phyloP scores from a whole-genome alignment of 2,888 invertebrate species.

The Drosophila rubida region DNA sequence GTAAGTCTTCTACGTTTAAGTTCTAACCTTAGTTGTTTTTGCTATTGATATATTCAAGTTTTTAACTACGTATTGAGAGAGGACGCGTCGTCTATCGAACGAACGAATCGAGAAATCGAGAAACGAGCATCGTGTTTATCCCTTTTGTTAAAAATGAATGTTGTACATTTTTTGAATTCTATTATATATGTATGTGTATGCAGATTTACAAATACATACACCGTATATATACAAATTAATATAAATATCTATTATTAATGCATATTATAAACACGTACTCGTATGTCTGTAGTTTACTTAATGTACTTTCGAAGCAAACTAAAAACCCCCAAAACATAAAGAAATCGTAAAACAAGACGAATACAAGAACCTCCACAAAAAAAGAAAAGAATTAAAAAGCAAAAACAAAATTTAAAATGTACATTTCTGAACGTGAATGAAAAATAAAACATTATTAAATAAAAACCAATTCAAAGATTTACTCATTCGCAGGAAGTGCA shows the following conservation, averaged over 20 bases:
- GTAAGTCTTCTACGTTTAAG: conserved; percentile 68
- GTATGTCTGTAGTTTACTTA: conserved; percentile 77
- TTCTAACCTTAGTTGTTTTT: conserved; percentile 76
- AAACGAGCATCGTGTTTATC: conserved; percentile 34
- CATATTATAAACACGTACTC: conserved; percentile 62
- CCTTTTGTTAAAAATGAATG: conserved; percentile 79
- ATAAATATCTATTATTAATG: conserved; percentile 49
- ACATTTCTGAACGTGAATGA: conserved; percentile 52
- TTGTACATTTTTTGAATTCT: conserved; percentile 80
- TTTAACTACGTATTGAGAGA: conserved; percentile 63
- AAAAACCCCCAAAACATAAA: conserved; percentile 34
- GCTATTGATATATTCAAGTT: conserved; percentile 76
- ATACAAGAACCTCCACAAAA: conserved; percentile 30
- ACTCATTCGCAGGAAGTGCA: background rate
- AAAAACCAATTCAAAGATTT: conserved; percentile 31
- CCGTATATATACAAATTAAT: conserved; percentile 33
- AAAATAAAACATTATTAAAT: conserved; percentile 48
- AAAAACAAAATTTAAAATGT: conserved; percentile 34
- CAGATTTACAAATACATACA: conserved; percentile 46
- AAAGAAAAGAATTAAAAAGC: conserved; percentile 12
- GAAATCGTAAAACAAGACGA: conserved; percentile 21
- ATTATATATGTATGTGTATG: conserved; percentile 56
- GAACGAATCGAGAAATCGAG: background rate
- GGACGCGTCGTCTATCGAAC: conserved; percentile 4
- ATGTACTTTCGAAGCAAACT: conserved; percentile 65